Evolutionary conservation across 2,113 vertebrate species (phyloP).

Genomic region (Rafetus swinhoei): DNA sequence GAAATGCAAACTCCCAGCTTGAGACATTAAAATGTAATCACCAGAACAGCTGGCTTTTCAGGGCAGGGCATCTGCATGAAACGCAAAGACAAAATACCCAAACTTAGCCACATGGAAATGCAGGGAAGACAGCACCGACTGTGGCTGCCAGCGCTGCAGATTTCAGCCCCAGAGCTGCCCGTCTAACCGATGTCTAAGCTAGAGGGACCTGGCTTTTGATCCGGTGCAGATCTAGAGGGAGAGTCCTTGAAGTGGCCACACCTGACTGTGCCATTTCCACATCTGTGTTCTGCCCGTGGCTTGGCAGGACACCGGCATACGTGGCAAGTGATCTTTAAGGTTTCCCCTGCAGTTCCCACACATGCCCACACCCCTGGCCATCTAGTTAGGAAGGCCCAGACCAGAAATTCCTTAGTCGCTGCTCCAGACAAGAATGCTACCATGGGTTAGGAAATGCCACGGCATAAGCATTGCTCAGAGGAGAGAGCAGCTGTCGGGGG

Average conservation of each 20-base stretch:
- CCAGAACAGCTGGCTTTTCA: conserved; percentile 9
- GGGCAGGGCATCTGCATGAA: background rate
- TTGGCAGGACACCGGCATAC: background rate
- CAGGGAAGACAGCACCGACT: background rate
- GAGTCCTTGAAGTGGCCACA: background rate
- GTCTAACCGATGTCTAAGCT: background rate
- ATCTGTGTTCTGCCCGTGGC: background rate
- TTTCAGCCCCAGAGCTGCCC: background rate
- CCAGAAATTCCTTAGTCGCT: background rate
- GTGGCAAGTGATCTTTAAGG: too few relatives aligned
- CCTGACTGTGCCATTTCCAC: background rate
- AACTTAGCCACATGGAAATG: background rate
- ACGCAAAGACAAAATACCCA: background rate
- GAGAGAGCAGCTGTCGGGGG: background rate
- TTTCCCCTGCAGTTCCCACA: background rate
- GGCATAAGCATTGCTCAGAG: background rate
- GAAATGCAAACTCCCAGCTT: background rate
- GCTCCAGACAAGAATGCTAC: background rate
- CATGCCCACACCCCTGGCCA: background rate
- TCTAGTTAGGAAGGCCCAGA: background rate
- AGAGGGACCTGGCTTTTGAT: background rate
- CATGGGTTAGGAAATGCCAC: background rate
- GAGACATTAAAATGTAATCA: conserved; percentile 36
- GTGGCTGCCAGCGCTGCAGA: background rate
- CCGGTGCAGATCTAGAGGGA: background rate